Evolutionary conservation across 2,888 invertebrate species (phyloP), one percentile per base, ranked within the genome.

Genomic region (Mesoligia furuncula): DNA sequence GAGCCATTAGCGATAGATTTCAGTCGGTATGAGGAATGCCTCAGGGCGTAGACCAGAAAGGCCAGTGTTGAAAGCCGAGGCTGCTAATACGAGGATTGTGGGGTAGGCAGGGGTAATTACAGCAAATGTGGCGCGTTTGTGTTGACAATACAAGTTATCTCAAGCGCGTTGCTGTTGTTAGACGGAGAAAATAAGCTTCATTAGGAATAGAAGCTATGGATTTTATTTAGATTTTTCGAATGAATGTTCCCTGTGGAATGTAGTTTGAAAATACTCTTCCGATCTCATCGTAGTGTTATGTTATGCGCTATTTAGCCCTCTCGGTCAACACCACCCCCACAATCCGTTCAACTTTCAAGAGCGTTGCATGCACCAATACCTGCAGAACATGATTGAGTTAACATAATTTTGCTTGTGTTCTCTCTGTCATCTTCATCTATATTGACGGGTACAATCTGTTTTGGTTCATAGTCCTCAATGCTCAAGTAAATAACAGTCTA

Each of bases 41-140:
- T 87, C 84, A 85, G 90, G 91, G 90, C 87, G 79, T 88, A 81
- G 77, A 84, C 87, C 89, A 86, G 89, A 87, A 89, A 88, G 88
- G 90, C 88, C 90, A 88, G 86, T 89, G 91, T 91, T 91, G 90
- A 90, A 91, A 93, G 92, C 91, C 91, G 90, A 93, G 90, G 91
- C 88, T 86, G 93, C 93, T 95, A 95, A 95, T 95, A 92, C 93
- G 86, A 86, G 93, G 94, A 94, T 95, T 94, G 94, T 92, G 91
- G 94, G 93, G 93, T 91, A 91, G 91, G 89, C 90, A 91, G 90
- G 91, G 93, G 94, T 95, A 95, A 95, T 96, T 96, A 96, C 90
- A 95, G 94, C 95, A 95, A 95, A 95, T 96, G 95, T 93, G 91
- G 90, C 90, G 90, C 91, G 91, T 94, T 95, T 93, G 91, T 92